Evolutionary conservation across 1,140 invertebrate species (phyloP).

Genomic region (Trichomalopsis sarcophagae): DNA sequence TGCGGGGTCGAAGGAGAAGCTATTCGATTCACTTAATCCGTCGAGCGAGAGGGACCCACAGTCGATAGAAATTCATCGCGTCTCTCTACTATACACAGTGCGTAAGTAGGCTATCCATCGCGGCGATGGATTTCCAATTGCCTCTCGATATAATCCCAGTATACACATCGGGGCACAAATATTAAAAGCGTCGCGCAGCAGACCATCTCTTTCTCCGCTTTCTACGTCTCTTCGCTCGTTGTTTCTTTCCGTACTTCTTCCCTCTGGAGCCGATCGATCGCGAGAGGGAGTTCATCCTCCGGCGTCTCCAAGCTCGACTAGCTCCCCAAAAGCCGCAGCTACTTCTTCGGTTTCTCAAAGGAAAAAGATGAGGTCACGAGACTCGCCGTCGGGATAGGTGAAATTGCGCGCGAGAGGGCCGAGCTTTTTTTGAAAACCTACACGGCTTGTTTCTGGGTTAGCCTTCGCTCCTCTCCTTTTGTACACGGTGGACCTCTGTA

Average conservation of each 20-base stretch:
- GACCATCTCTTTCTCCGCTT: slow-evolving; percentile 46
- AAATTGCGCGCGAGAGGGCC: not conserved
- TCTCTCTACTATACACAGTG: not conserved
- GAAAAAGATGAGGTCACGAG: slow-evolving; percentile 51
- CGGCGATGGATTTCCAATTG: no score
- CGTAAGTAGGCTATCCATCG: slow-evolving; percentile 18
- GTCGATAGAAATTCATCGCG: slow-evolving; percentile 45
- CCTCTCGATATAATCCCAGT: no score
- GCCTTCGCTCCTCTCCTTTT: slow-evolving; percentile 1
- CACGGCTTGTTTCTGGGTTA: slow-evolving; percentile 47
- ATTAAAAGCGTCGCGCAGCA: not conserved
- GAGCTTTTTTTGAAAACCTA: slow-evolving; percentile 12
- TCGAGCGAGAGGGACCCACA: slow-evolving; percentile 4
- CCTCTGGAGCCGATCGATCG: not conserved
- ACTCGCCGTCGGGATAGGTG: not conserved
- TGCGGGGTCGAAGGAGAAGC: slow-evolving; percentile 20
- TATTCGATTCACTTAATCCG: slow-evolving; percentile 45
- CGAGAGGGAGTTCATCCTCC: not conserved
- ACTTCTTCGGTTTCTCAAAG: slow-evolving; percentile 44
- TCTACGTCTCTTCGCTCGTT: slow-evolving; percentile 2
- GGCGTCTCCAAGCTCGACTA: slow-evolving; percentile 22
- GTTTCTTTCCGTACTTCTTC: slow-evolving; percentile 29
- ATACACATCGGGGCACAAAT: no score
- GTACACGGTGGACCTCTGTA: no score
- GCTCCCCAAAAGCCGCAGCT: slow-evolving; percentile 30